phyloP scores from a whole-genome alignment of 2,113 vertebrate species.

The Coturnix japonica region DNA sequence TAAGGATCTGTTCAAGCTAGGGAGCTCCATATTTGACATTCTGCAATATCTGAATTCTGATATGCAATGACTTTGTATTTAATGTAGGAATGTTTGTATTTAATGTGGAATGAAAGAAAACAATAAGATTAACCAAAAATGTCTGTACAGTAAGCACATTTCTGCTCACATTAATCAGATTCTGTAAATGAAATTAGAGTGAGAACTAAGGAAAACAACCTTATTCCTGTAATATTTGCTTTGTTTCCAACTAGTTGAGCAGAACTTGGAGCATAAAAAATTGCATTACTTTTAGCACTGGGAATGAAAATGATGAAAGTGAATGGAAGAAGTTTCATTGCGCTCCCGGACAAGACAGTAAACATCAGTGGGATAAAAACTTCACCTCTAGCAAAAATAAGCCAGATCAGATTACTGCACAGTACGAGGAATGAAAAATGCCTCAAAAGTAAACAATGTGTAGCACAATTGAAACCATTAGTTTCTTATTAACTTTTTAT shows the following conservation, averaged over 20 bases:
- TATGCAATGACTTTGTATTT: rapidly evolving
- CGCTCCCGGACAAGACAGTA: background rate
- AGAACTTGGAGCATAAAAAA: background rate
- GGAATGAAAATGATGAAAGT: background rate
- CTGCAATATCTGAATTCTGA: background rate
- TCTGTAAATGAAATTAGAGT: background rate
- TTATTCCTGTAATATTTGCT: background rate
- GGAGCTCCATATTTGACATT: background rate
- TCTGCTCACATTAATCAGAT: background rate
- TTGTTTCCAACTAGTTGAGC: background rate
- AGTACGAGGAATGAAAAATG: background rate
- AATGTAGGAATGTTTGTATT: too few relatives aligned
- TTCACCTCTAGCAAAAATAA: background rate
- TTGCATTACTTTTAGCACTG: background rate
- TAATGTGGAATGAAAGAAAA: too few relatives aligned
- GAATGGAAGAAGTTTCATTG: background rate
- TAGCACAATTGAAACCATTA: background rate
- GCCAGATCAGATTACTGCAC: background rate
- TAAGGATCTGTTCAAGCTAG: background rate
- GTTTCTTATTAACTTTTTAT: background rate
- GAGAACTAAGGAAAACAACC: background rate
- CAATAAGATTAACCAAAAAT: background rate
- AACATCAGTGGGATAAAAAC: background rate
- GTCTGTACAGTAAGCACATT: background rate
- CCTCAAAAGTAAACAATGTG: background rate